phyloP scores from a whole-genome alignment of 2,113 vertebrate species.

The Progne subis region DNA sequence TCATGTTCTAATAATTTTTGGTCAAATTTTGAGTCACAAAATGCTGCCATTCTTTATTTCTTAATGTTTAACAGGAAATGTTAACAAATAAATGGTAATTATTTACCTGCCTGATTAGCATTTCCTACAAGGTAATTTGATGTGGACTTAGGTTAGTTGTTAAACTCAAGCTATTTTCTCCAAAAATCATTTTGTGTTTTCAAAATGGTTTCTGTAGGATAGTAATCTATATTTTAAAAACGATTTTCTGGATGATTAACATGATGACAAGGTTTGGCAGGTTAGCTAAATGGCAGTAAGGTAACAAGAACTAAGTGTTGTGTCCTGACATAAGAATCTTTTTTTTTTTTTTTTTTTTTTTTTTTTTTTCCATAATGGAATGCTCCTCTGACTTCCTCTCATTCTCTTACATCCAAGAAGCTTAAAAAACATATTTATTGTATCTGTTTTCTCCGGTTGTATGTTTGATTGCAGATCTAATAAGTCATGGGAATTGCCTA shows the following conservation, averaged over 20 bases:
- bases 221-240: neutral
- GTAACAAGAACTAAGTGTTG: neutral
- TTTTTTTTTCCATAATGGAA: neutral
- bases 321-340: neutral
- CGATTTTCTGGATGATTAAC: neutral
- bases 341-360: neutral
- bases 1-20: neutral
- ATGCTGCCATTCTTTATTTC: neutral
- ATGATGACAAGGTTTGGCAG: neutral
- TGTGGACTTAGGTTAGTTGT: neutral
- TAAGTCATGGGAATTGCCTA: neutral
- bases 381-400: neutral
- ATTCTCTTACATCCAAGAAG: neutral
- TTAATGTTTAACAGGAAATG: neutral
- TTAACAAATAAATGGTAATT: neutral
- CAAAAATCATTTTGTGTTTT: neutral
- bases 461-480: neutral
- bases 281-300: neutral
- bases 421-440: neutral
- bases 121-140: neutral
- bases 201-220: neutral
- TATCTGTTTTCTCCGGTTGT: neutral
- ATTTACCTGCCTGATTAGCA: neutral
- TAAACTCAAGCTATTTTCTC: neutral
- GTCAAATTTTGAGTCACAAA: neutral